Base-by-base conservation (phyloP, 53 echinoderm and acorn worm genomes). In the Mesocentrotus franciscanus region DNA sequence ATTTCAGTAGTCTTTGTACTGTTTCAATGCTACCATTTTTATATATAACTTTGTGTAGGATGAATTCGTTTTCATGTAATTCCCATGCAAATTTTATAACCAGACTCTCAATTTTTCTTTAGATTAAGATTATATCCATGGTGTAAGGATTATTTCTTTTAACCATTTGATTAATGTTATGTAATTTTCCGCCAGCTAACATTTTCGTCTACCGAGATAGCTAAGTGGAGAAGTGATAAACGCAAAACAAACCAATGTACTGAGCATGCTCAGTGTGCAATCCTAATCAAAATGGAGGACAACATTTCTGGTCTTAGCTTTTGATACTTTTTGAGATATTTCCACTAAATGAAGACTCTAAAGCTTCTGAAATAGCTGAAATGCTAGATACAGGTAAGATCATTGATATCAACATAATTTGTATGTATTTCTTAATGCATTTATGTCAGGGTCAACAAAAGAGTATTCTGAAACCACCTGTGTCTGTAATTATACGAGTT, bases 251-350 rank as follows among this genome's bases (percentile, higher is more conserved):
- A 64, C 55, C 35, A 56, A 61, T 87, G 64, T 49, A 56, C 89
- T 95, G 85, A 85, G 85, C 95, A 92, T 92, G 92, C 92, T 92
- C 92, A 92, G 92, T 71, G 17, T 32, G 20, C 24, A 27, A 71
- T 39, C 16, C 10, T 16, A 55, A 74, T 36, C 71, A 72, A 71
- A 24, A 92, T 92, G 92, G 92, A 33, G 92, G 92, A 92, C 39
- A n/a, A 56, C 1, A 22, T 14, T n/a, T 71, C 10, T 27, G 74
- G 64, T 2, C 56, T 14, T 1, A 74, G 8, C 2, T 74, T 92
- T 27, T 66, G 10, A 71, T 75, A 66, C 36, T 71, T 92, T 91
- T 74, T 1, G 27, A 56, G 27, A 64, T 9, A 64, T 62, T 62
- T 32, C 34, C 39, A 56, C 10, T 11, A 87, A 87, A 13, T 13